phyloP scores from a whole-genome alignment of 2,888 invertebrate genomes.

The Metopia argyrocephala region DNA sequence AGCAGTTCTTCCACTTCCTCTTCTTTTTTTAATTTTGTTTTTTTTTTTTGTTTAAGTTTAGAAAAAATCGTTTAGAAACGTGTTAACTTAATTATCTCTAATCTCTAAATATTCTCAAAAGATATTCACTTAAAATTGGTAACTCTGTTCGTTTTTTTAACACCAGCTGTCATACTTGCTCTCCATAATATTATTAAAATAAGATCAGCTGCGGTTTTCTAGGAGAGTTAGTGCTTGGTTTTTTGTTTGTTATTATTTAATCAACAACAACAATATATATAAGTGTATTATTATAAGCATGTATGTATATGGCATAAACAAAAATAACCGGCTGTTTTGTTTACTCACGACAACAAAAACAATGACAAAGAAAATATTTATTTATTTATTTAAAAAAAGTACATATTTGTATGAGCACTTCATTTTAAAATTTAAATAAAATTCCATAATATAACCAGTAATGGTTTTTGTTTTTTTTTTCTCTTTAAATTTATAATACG shows the following conservation, averaged over 20 bases:
- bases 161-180: background rate
- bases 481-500: too few species aligned
- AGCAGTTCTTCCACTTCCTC: too few species aligned
- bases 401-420: conserved; percentile 10
- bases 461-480: too few species aligned
- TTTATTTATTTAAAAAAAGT: background rate
- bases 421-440: too few species aligned
- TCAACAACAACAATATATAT: background rate
- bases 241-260: too few species aligned
- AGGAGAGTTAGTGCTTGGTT: too few species aligned
- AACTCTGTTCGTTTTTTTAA: background rate
- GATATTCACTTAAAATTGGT: background rate
- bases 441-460: too few species aligned
- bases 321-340: conserved; percentile 27
- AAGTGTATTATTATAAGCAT: conserved; percentile 4
- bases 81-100: too few species aligned
- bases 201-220: background rate
- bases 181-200: background rate
- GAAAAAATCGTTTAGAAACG: too few species aligned
- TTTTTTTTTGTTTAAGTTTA: too few species aligned
- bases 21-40: too few species aligned
- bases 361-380: background rate
- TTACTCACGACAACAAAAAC: conserved; percentile 23
- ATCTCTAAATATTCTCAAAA: too few species aligned
- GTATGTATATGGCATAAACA: conserved; percentile 27